These are phyloP conservation scores for Osmerus mordax DNA, from an alignment of 2,113 vertebrate species.

Conservation along the genomic window DNA sequence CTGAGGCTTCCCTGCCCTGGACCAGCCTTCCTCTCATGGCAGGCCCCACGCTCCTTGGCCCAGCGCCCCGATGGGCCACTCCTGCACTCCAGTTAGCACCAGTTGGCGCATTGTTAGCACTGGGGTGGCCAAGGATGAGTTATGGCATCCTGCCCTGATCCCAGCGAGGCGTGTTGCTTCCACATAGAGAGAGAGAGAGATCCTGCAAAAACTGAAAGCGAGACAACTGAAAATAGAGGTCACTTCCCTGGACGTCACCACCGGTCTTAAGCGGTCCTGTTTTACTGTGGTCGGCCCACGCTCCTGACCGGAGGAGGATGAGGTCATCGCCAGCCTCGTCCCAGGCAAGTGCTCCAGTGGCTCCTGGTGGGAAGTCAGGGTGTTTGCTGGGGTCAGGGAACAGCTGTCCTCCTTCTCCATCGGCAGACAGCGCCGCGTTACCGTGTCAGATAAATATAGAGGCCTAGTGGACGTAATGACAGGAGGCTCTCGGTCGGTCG, in stretches of 20 bases:
- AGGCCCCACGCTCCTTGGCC: slow-evolving; percentile 51
- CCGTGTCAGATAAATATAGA: slow-evolving; percentile 72
- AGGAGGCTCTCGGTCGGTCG: too few relatives aligned
- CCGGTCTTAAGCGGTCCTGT: too few relatives aligned
- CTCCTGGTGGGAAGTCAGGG: too few relatives aligned
- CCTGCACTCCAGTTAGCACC: slow-evolving; percentile 49
- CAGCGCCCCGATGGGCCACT: slow-evolving; percentile 47
- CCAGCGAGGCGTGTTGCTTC: background rate
- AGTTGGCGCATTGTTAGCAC: slow-evolving; percentile 62
- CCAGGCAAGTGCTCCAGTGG: too few relatives aligned
- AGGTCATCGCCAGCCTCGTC: too few relatives aligned
- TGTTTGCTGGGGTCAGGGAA: slow-evolving; percentile 9
- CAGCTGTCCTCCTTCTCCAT: slow-evolving; percentile 52
- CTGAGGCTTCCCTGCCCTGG: slow-evolving; percentile 39
- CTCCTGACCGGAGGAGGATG: background rate
- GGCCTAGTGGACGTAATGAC: slow-evolving; percentile 48
- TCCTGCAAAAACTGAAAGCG: too few relatives aligned
- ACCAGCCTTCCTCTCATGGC: slow-evolving; percentile 44
- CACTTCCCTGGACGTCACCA: too few relatives aligned
- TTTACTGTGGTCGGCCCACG: background rate
- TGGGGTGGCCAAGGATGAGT: slow-evolving; percentile 53
- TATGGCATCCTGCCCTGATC: slow-evolving; percentile 32
- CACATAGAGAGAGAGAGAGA: too few relatives aligned
- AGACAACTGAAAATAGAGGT: too few relatives aligned
- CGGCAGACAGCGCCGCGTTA: slow-evolving; percentile 61